Percentiles rank a stretch among this genome's conserved stretches.
Conservation (phyloP, 2,888 invertebrate genomes). For the Alviniconcha strummeri region DNA sequence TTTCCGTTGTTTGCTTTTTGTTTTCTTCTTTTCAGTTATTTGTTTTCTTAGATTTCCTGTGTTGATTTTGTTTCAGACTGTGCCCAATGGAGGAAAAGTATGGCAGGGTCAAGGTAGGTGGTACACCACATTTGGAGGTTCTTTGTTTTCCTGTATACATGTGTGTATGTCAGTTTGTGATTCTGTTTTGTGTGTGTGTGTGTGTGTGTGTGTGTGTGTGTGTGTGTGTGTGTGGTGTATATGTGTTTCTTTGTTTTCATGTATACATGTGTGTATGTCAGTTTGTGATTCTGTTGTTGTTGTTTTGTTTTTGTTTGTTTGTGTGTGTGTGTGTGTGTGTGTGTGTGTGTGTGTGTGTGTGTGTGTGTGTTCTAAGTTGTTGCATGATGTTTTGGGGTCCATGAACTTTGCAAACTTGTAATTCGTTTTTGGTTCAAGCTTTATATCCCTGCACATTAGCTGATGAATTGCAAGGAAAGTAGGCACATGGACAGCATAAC, state of each 20-base stretch:
- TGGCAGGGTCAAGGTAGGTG: slow-evolving; percentile 90
- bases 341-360: neutral
- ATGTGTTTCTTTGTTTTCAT: no score
- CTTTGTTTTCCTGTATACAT: neutral
- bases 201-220: neutral
- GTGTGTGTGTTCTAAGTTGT: no score
- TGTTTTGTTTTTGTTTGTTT: neutral
- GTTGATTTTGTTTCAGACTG: slow-evolving; percentile 50
- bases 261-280: no score
- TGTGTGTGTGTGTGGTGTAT: no score
- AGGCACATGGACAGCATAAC: no score
- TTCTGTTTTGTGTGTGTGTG: neutral
- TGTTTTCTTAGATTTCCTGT: neutral
- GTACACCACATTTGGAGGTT: neutral
- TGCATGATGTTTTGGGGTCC: no score
- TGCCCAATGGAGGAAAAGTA: slow-evolving; percentile 75
- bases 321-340: neutral
- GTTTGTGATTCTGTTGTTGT: neutral
- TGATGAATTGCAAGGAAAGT: no score
- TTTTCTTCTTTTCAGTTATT: neutral
- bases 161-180: neutral
- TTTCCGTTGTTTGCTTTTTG: no score
- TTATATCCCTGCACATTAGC: no score
- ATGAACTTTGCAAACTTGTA: no score
- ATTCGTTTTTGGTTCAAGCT: no score